Percentiles rank a stretch among this genome's conserved stretches.
Evolutionary conservation across 2,888 invertebrate species (phyloP).

Genomic region (Drosophila mimetica): DNA sequence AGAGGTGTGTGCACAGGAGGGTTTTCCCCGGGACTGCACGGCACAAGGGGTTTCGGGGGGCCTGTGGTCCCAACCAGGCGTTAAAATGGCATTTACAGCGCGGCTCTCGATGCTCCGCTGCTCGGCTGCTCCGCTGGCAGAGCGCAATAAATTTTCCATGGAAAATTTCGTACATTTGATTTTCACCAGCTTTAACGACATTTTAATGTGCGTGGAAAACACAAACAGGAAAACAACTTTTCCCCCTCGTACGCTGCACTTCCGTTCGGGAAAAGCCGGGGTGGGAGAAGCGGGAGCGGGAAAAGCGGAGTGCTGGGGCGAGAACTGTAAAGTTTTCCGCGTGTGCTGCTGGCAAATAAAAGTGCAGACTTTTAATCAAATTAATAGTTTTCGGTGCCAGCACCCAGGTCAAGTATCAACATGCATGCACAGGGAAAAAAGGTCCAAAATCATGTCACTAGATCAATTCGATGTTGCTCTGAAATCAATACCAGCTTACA

Average conservation of each 20-base stretch:
- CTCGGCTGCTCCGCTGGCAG: constrained; percentile 27
- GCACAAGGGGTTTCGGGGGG: constrained; percentile 33
- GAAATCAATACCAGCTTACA: neutral
- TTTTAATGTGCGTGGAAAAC: constrained; percentile 75
- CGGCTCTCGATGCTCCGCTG: constrained; percentile 29
- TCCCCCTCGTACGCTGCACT: constrained; percentile 30
- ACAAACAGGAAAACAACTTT: constrained; percentile 49
- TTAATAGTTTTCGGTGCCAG: constrained; percentile 61
- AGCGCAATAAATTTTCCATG: constrained; percentile 67
- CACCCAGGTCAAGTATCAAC: constrained; percentile 29
- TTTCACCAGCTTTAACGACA: constrained; percentile 77
- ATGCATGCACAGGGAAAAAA: constrained; percentile 21
- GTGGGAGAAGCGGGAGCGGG: too few relatives aligned
- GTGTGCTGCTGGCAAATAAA: constrained; percentile 64
- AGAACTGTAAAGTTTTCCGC: constrained; percentile 43
- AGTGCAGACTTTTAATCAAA: constrained; percentile 74
- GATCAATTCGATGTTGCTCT: neutral
- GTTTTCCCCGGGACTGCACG: constrained; percentile 1
- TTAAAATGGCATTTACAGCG: constrained; percentile 54
- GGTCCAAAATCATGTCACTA: neutral
- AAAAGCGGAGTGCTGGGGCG: constrained; percentile 2
- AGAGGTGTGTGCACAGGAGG: constrained; percentile 28
- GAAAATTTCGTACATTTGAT: constrained; percentile 77
- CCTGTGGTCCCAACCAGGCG: constrained; percentile 52
- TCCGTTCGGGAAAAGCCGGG: constrained; percentile 4